Base-by-base conservation (phyloP, 2,113 vertebrate species). In the Oncorhynchus gorbuscha region DNA sequence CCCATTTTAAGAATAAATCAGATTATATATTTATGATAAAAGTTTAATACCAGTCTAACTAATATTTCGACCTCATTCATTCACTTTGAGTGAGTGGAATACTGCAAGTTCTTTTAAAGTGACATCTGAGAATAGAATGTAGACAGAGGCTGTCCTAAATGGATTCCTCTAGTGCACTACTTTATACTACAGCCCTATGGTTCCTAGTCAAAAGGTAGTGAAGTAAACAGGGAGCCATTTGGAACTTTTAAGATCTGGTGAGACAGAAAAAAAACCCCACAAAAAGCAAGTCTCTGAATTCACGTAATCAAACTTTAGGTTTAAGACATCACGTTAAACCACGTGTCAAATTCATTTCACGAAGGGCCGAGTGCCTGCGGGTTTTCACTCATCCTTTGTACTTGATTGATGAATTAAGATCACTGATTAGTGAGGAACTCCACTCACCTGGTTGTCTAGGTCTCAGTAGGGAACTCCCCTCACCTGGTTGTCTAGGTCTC, bases 61-160 rank as follows among this genome's bases (percentile, higher is more conserved):
- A 70, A 70, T 49, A 71, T 28, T 20, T 71, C 66, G 45, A 64
- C 48, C 32, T 48, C 69, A 28, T 72, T 69, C 5, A 51, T 66
- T 58, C 32, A 65, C 48, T 48, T 45, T 22, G 16, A 59, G 71
- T 32, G 39, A 16, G 45, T 5, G 16, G 32, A 48, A 14, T n/a
- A 24, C 16, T n/a, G 35, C 8, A 14, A 30, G 30, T 51, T 59
- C 8, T 75, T 18, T 69, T 9, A 13, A 20, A 7, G 26, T 32
- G 32, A 24, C 73, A n/a, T 13, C 26, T 22, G 35, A 11, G 14
- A 59, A 30, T 12, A 48, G 61, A 51, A 49, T 16, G 32, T 16
- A 71, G 48, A 24, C 20, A 28, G 70, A 39, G 1, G 16, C 51
- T 7, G 16, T 55, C 51, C 51, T 14, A 55, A 55, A 55, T 55